Conservation (phyloP, 1,140 invertebrate species). For the Hydropsyche tenuis region DNA sequence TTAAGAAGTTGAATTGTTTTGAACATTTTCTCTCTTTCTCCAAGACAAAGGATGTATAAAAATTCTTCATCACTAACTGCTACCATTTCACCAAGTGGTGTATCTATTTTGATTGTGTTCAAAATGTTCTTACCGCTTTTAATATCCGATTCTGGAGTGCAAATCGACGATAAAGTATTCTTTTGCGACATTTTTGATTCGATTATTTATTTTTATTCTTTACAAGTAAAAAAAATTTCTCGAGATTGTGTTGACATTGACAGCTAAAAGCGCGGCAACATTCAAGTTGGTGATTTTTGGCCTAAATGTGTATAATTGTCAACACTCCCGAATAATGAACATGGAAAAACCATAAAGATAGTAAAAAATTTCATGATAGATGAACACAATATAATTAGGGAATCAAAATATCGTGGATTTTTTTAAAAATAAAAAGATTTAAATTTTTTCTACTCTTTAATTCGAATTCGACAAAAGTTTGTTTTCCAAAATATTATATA, state of each 20-base stretch:
- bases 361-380: no score
- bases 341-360: no score
- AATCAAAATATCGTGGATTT: background rate
- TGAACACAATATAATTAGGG: no score
- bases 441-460: background rate
- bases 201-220: no score
- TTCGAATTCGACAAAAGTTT: slow-evolving; percentile 18
- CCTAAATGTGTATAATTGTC: no score
- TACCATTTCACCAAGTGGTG: slow-evolving; percentile 42
- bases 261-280: no score
- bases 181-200: background rate
- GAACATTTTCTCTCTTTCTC: slow-evolving; percentile 27
- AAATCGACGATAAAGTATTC: background rate
- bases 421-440: background rate
- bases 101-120: slow-evolving; percentile 5
- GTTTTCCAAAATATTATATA: slow-evolving; percentile 8
- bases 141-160: background rate
- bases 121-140: background rate
- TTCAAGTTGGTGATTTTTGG: no score
- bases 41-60: slow-evolving; percentile 39
- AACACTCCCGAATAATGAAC: no score
- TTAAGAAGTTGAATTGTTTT: background rate
- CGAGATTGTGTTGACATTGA: no score
- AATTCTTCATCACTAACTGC: slow-evolving; percentile 42
- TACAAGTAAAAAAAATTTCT: no score